These are phyloP conservation scores for Pachypanchax playfairii DNA, from an alignment of 2,113 vertebrate species.

Conservation along the genomic window DNA sequence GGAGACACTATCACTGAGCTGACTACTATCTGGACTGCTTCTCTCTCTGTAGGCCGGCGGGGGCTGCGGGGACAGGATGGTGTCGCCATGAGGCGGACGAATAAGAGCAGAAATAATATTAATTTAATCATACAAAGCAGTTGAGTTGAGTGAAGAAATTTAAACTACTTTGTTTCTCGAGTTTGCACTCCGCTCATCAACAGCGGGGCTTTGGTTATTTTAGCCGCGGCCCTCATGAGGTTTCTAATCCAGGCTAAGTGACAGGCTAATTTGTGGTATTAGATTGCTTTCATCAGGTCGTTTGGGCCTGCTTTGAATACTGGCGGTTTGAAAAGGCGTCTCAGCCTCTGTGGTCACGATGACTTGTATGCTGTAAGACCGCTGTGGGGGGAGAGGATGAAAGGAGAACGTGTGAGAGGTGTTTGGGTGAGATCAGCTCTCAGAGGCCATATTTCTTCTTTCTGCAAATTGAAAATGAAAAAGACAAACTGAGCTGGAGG, in stretches of 20 bases:
- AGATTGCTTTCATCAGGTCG: constrained; percentile 71
- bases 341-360: constrained; percentile 59
- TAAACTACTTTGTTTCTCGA: background rate
- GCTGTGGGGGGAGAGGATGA: background rate
- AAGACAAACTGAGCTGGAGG: constrained; percentile 2
- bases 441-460: constrained; percentile 45
- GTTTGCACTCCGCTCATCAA: constrained; percentile 13
- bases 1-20: too few species aligned
- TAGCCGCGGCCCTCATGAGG: constrained; percentile 52
- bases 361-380: constrained; percentile 44
- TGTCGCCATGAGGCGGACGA: constrained; percentile 3
- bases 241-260: constrained; percentile 76
- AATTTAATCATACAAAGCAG: constrained; percentile 57
- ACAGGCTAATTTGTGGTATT: constrained; percentile 77
- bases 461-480: constrained; percentile 7
- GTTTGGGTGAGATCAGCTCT: background rate
- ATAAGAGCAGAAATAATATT: constrained; percentile 8
- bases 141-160: constrained; percentile 34
- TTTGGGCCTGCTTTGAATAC: constrained; percentile 61
- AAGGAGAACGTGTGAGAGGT: background rate
- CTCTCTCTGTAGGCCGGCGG: background rate
- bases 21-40: background rate
- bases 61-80: constrained; percentile 15
- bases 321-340: constrained; percentile 51
- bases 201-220: constrained; percentile 67